These are phyloP conservation scores for Schrankia costaestrigalis DNA, from an alignment of 2,888 invertebrate species.

Conservation along the genomic window DNA sequence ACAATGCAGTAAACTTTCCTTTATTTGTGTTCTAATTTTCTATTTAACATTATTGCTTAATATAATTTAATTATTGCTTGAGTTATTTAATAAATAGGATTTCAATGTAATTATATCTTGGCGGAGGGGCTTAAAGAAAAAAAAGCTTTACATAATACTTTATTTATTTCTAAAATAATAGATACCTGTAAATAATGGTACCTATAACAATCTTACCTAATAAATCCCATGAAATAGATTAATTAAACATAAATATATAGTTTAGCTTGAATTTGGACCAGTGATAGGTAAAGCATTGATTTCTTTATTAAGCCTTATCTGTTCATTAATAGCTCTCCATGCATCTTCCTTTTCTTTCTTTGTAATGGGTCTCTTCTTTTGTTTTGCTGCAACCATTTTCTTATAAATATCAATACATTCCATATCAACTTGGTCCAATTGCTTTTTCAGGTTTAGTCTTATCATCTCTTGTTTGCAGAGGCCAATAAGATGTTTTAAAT, in stretches of 20 bases:
- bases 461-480: constrained; percentile 89
- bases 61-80: too few species aligned
- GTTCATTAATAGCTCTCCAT: constrained; percentile 85
- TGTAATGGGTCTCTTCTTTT: constrained; percentile 89
- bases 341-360: constrained; percentile 91
- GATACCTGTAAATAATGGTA: constrained; percentile 8
- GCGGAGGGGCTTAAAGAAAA: too few species aligned
- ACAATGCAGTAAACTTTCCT: too few species aligned
- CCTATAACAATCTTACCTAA: constrained; percentile 22
- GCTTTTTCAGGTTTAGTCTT: constrained; percentile 87
- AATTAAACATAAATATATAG: constrained; percentile 12
- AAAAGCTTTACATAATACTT: too few species aligned
- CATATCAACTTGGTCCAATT: constrained; percentile 86
- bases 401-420: constrained; percentile 92
- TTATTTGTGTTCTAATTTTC: too few species aligned
- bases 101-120: too few species aligned
- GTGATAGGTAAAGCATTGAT: constrained; percentile 72
- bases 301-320: constrained; percentile 78
- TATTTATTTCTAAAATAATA: constrained; percentile 32
- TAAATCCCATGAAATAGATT: constrained; percentile 21
- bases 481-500: constrained; percentile 84
- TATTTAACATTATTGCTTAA: too few species aligned
- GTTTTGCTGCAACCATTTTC: constrained; percentile 88
- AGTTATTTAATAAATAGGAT: too few species aligned
- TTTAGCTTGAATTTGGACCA: constrained; percentile 72